Base-by-base conservation (phyloP, 1,140 invertebrate genomes). In the Drosophila cardini region DNA sequence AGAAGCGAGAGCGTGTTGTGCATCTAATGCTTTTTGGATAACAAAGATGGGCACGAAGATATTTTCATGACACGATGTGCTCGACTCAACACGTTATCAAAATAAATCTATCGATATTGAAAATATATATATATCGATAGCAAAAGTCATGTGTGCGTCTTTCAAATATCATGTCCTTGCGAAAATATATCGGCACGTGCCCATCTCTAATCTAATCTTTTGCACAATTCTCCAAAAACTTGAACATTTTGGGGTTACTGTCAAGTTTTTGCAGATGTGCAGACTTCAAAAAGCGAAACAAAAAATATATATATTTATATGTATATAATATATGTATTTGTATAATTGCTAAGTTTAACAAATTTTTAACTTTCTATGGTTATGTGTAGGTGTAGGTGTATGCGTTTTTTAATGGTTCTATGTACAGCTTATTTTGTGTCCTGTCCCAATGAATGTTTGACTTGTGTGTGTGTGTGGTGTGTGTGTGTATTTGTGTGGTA, bases 361-460 rank as follows among this genome's bases (percentile, higher is more conserved):
- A 72, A 68, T 58, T 40, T 40, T 55, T 18, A 40, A 46, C 43
- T 46, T 30, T 46, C 36, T 65, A 58, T 65, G 62, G 71, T 34
- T 32, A 26, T 58, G 36, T 60, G 32, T 30, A 16, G 9, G 10
- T 71, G 32, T 16, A n/a, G 61, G 64, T 58, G 16, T 34, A 8
- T 63, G 36, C 71, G 26, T 73, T 16, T 58, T 7, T 40, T 4
- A 45, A 46, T 63, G n/a, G 65, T 30, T 58, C 40, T 79, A 74
- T 87, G 56, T 87, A 85, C 82, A 90, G 67, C 71, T 72, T 75
- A 60, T 76, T 72, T 81, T 40, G n/a, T n/a, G n/a, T 63, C 45
- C 65, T 63, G 58, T 60, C 52, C 7, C 56, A 46, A 55, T 43
- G 55, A 32, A 68, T 60, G 64, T 21, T 4, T 58, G 21, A 50